These are phyloP conservation scores for Astatoreochromis straeleni DNA, from an alignment of 2,113 vertebrate genomes.

Conservation along the genomic window DNA sequence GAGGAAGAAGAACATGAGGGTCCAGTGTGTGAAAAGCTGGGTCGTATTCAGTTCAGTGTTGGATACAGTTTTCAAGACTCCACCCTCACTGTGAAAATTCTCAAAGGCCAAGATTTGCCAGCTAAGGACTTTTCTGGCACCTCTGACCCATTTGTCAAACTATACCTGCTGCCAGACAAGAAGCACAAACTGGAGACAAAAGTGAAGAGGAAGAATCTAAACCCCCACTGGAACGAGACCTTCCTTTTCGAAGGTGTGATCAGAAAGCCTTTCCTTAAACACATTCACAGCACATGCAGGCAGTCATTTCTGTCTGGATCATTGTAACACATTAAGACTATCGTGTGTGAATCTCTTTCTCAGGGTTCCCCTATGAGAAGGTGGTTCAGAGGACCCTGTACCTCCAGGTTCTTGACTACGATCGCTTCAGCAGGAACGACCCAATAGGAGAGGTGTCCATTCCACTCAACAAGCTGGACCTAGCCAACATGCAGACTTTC, in stretches of 20 bases:
- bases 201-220: constrained; percentile 97
- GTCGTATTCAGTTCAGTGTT: constrained; percentile 96
- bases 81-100: constrained; percentile 95
- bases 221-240: constrained; percentile 98
- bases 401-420: constrained; percentile 96
- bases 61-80: constrained; percentile 99
- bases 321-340: background rate
- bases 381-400: constrained; percentile 95
- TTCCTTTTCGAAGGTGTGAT: constrained; percentile 92
- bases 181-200: constrained; percentile 99
- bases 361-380: constrained; percentile 97
- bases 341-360: background rate
- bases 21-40: constrained; percentile 86
- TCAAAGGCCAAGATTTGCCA: constrained; percentile 94
- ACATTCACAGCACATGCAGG: background rate
- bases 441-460: constrained; percentile 97
- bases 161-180: constrained; percentile 97
- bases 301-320: background rate
- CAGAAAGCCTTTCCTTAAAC: background rate
- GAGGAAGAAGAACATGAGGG: constrained; percentile 93
- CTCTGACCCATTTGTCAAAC: constrained; percentile 97
- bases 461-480: constrained; percentile 95
- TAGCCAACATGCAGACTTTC: constrained; percentile 97
- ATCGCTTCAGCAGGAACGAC: constrained; percentile 97
- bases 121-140: constrained; percentile 99